Conservation (phyloP, 1,140 invertebrate species). For the Drosophila sp. region DNA sequence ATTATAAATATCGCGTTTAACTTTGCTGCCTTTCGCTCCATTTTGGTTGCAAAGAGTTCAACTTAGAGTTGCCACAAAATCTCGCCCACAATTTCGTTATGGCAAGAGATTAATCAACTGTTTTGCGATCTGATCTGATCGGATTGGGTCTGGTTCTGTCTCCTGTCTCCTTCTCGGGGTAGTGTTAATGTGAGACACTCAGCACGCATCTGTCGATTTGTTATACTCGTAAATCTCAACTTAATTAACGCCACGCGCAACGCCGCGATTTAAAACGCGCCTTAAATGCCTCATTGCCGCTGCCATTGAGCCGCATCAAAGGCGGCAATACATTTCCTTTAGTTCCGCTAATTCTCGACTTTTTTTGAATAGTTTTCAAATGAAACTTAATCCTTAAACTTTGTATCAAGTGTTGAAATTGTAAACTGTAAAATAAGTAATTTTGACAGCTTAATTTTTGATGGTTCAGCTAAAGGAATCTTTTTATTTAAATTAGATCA, state of each 20-base stretch:
- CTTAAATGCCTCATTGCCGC: slow-evolving; percentile 58
- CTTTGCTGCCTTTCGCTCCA: slow-evolving; percentile 12
- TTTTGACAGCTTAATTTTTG: not conserved
- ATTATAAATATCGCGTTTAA: not conserved
- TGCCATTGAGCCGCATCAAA: slow-evolving; percentile 53
- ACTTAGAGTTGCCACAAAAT: not conserved
- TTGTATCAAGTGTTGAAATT: not conserved
- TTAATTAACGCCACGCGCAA: slow-evolving; percentile 77
- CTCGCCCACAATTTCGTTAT: slow-evolving; percentile 23
- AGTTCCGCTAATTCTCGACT: slow-evolving; percentile 35
- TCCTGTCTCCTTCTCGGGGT: slow-evolving; percentile 8
- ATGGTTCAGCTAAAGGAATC: too few relatives aligned
- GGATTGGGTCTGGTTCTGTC: not conserved
- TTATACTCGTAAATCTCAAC: slow-evolving; percentile 70
- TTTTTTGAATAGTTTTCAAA: not conserved
- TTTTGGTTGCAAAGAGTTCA: slow-evolving; percentile 18
- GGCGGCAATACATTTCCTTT: slow-evolving; percentile 33
- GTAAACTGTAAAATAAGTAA: not conserved
- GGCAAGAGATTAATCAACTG: slow-evolving; percentile 39
- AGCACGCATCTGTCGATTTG: slow-evolving; percentile 43
- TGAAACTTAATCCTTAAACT: not conserved
- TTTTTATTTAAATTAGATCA: too few relatives aligned
- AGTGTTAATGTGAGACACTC: slow-evolving; percentile 51
- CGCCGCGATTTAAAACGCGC: slow-evolving; percentile 55
- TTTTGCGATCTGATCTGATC: not conserved